phyloP scores from a whole-genome alignment of 2,888 invertebrate species.

The Calameuta idolon region DNA sequence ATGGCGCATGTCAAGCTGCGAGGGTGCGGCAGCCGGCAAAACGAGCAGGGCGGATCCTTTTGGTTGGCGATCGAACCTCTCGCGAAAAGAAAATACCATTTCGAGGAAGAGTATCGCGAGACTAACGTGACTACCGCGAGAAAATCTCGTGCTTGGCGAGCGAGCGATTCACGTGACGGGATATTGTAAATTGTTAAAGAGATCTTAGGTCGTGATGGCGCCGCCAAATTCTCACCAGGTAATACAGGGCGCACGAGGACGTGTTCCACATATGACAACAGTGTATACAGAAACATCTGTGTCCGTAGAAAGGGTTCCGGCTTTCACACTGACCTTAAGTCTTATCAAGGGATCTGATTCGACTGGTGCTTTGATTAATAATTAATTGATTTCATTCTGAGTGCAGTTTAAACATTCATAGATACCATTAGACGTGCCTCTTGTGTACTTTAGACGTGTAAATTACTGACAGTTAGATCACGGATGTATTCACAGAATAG shows the following conservation, averaged over 20 bases:
- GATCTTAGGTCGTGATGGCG: background rate
- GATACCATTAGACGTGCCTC: background rate
- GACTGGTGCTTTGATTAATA: background rate
- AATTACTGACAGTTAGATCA: background rate
- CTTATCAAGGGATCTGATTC: background rate
- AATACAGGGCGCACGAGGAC: background rate
- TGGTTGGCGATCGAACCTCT: background rate
- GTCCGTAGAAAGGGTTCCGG: background rate
- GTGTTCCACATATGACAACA: background rate
- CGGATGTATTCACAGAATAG: background rate
- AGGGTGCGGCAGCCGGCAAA: slow-evolving; percentile 57
- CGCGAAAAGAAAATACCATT: background rate
- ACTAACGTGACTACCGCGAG: background rate
- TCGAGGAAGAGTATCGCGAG: background rate
- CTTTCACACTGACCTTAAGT: background rate
- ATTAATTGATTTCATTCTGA: background rate
- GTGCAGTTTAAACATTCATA: background rate
- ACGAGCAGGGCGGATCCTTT: slow-evolving; percentile 41
- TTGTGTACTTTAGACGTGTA: background rate
- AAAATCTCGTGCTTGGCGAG: background rate
- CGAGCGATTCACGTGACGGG: background rate
- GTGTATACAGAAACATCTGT: background rate
- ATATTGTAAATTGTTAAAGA: background rate
- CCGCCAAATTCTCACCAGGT: background rate
- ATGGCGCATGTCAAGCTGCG: slow-evolving; percentile 59